Percentiles rank a stretch among this genome's conserved stretches.
Evolutionary conservation across 2,113 vertebrate genomes (phyloP).

Genomic region (Protomyctophum bolini): DNA sequence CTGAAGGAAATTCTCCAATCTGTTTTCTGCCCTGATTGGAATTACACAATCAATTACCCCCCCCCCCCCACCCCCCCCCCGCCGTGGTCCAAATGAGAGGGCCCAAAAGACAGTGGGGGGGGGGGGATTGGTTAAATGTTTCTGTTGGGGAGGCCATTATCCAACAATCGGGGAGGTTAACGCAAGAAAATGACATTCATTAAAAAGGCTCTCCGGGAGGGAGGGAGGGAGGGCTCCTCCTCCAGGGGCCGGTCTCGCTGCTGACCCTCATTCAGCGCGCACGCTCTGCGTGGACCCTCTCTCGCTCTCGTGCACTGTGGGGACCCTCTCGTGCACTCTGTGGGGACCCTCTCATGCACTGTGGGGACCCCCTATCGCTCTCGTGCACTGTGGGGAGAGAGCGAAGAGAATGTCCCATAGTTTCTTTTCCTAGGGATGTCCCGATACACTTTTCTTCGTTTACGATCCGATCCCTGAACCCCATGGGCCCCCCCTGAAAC

Average conservation of each 20-base stretch:
- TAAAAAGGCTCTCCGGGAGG: slow-evolving; percentile 84
- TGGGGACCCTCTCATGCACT: slow-evolving; percentile 47
- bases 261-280: slow-evolving; percentile 87
- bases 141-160: slow-evolving; percentile 89
- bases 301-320: slow-evolving; percentile 72
- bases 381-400: slow-evolving; percentile 7
- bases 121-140: slow-evolving; percentile 88
- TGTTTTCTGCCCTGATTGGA: slow-evolving; percentile 76
- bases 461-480: too few relatives aligned
- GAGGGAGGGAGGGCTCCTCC: too few relatives aligned
- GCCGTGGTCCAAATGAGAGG: slow-evolving; percentile 81
- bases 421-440: too few relatives aligned
- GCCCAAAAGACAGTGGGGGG: slow-evolving; percentile 80
- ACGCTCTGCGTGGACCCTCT: slow-evolving; percentile 75
- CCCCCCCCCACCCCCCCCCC: slow-evolving; percentile 70
- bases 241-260: slow-evolving; percentile 78
- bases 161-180: slow-evolving; percentile 82
- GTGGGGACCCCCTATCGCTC: slow-evolving; percentile 40
- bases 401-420: too few relatives aligned
- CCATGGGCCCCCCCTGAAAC: too few relatives aligned
- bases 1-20: slow-evolving; percentile 74
- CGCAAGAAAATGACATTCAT: slow-evolving; percentile 87
- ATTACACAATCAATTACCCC: slow-evolving; percentile 76
- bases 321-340: slow-evolving; percentile 61
- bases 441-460: too few relatives aligned